Conservation (phyloP, 2,888 invertebrate genomes). For the Lucinisca nassula region DNA sequence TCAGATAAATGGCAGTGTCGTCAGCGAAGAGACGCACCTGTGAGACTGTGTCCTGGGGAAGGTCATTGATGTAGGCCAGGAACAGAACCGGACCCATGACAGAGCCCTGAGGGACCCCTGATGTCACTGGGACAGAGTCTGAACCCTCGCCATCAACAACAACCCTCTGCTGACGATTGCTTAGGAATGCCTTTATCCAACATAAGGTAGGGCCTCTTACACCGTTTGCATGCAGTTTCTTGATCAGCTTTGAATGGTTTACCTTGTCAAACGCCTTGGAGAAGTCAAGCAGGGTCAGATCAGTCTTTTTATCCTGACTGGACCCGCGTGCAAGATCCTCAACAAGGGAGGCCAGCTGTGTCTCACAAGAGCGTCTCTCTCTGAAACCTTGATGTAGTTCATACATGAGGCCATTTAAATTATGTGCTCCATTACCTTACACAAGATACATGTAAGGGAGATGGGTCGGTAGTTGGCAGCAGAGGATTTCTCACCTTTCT, state of each 20-base stretch:
- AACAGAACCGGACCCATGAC: background rate
- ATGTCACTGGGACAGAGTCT: background rate
- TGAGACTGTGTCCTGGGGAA: background rate
- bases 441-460: background rate
- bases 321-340: background rate
- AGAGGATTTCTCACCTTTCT: background rate
- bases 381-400: background rate
- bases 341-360: background rate
- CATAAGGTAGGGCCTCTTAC: background rate
- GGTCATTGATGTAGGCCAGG: background rate
- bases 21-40: background rate
- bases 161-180: background rate
- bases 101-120: too few species aligned
- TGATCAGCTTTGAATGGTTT: background rate
- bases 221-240: background rate
- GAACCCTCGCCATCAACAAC: background rate
- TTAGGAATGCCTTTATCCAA: background rate
- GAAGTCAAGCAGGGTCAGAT: too few species aligned
- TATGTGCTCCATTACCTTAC: background rate
- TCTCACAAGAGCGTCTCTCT: background rate
- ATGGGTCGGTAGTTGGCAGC: background rate
- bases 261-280: background rate
- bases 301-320: background rate
- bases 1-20: background rate
- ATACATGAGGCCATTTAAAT: background rate